phyloP scores from a whole-genome alignment of 2,888 invertebrate species.

The Scaptomyza tumidula region DNA sequence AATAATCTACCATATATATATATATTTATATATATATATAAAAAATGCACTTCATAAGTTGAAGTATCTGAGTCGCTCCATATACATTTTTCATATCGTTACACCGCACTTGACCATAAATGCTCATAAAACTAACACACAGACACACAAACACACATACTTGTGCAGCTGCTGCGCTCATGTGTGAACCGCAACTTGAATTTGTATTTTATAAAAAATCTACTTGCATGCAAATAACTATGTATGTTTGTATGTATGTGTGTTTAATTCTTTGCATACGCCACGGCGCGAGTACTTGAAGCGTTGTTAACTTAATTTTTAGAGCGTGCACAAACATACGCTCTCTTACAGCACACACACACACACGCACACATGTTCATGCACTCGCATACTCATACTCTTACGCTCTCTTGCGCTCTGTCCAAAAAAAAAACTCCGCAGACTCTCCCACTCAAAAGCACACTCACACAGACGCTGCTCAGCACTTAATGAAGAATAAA shows the following conservation, averaged over 20 bases:
- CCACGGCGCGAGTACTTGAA: slow-evolving; percentile 71
- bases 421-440: slow-evolving; percentile 37
- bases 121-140: slow-evolving; percentile 3
- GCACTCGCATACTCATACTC: slow-evolving; percentile 12
- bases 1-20: neutral
- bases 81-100: slow-evolving; percentile 18
- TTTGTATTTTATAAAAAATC: slow-evolving; percentile 55
- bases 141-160: slow-evolving; percentile 17
- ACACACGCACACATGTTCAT: neutral
- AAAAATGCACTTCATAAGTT: slow-evolving; percentile 12
- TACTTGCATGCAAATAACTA: slow-evolving; percentile 15
- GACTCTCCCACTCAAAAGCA: slow-evolving; percentile 62
- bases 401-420: slow-evolving; percentile 24
- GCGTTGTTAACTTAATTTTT: slow-evolving; percentile 81
- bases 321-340: slow-evolving; percentile 80
- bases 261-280: slow-evolving; percentile 56
- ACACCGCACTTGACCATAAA: slow-evolving; percentile 47
- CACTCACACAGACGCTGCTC: slow-evolving; percentile 35
- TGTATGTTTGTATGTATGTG: slow-evolving; percentile 14
- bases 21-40: neutral
- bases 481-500: slow-evolving; percentile 74
- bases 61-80: slow-evolving; percentile 44
- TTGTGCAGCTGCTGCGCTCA: slow-evolving; percentile 26
- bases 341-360: slow-evolving; percentile 28
- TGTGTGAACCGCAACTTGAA: slow-evolving; percentile 58